phyloP scores from a whole-genome alignment of 2,888 invertebrate genomes.

The Synanthedon andrenaeformis region DNA sequence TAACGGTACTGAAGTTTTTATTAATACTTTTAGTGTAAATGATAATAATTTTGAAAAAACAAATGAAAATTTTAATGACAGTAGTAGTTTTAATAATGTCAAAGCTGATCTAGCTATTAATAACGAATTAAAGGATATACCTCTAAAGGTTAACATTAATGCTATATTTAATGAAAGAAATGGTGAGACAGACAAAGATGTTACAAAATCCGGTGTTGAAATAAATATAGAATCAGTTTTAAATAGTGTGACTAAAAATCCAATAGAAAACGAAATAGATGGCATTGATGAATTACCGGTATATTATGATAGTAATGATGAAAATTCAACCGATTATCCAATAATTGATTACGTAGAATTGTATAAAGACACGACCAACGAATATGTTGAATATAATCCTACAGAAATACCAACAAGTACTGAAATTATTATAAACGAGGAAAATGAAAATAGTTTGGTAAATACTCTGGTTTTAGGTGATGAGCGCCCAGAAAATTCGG shows the following conservation, averaged over 20 bases:
- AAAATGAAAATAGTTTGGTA: background rate
- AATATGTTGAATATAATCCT: constrained; percentile 23
- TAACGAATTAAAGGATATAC: background rate
- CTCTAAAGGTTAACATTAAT: background rate
- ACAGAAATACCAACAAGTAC: constrained; percentile 13
- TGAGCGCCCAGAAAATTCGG: too few relatives aligned
- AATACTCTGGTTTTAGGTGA: too few relatives aligned
- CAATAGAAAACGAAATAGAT: constrained; percentile 14
- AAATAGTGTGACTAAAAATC: background rate
- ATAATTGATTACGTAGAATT: constrained; percentile 47
- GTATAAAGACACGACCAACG: constrained; percentile 53
- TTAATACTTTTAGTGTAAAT: background rate
- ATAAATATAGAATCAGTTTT: background rate
- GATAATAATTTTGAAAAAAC: background rate
- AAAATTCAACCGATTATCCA: constrained; percentile 47
- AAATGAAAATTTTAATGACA: too few relatives aligned
- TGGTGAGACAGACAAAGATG: too few relatives aligned
- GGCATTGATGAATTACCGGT: constrained; percentile 6
- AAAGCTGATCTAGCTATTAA: too few relatives aligned
- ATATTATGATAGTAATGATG: constrained; percentile 25
- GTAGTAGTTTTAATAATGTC: background rate
- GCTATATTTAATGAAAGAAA: background rate
- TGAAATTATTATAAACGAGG: constrained; percentile 1
- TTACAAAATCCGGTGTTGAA: background rate
- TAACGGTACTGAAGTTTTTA: background rate